Evolutionary conservation across 2,113 vertebrate species (phyloP).

Genomic region (Takifugu flavidus): DNA sequence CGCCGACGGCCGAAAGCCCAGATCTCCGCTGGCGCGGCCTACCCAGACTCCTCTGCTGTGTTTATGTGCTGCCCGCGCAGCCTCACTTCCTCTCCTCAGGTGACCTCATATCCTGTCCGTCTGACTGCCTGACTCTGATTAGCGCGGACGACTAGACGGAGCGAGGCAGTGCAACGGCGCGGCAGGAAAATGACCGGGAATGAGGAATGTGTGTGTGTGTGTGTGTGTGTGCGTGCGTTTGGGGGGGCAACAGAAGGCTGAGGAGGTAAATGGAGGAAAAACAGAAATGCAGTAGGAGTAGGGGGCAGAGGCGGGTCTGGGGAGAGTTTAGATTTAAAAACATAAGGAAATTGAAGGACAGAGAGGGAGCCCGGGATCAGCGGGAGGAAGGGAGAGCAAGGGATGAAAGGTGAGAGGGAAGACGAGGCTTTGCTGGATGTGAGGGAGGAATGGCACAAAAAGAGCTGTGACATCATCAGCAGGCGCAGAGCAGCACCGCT

Average conservation of each 20-base stretch:
- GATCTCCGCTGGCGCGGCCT: conserved; percentile 3
- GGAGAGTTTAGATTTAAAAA: conserved; percentile 55
- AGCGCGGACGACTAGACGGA: conserved; percentile 52
- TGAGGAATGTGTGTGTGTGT: conserved; percentile 27
- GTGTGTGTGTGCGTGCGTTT: no score
- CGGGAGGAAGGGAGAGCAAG: conserved; percentile 37
- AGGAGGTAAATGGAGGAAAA: neutral
- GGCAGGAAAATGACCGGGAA: conserved; percentile 32
- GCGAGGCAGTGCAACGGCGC: conserved; percentile 22
- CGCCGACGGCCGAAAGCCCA: neutral
- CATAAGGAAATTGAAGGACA: conserved; percentile 58
- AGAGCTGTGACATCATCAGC: conserved; percentile 50
- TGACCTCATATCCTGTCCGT: conserved; percentile 68
- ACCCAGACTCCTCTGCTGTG: conserved; percentile 26
- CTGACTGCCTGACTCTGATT: conserved; percentile 65
- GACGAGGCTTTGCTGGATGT: conserved; percentile 39
- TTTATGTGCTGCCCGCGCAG: conserved; percentile 46
- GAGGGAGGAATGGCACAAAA: conserved; percentile 41
- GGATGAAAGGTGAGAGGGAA: conserved; percentile 47
- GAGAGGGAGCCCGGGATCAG: conserved; percentile 46
- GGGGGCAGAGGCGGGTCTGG: neutral
- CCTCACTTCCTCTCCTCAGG: conserved; percentile 54
- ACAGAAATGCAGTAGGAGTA: neutral
- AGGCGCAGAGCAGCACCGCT: conserved; percentile 29
- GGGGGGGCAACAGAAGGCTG: conserved; percentile 25